Percentiles rank a stretch among this genome's conserved stretches.
These are phyloP conservation scores for Orientallactaga bullata DNA, from an alignment of 2,113 vertebrate genomes.

Conservation along the genomic window DNA sequence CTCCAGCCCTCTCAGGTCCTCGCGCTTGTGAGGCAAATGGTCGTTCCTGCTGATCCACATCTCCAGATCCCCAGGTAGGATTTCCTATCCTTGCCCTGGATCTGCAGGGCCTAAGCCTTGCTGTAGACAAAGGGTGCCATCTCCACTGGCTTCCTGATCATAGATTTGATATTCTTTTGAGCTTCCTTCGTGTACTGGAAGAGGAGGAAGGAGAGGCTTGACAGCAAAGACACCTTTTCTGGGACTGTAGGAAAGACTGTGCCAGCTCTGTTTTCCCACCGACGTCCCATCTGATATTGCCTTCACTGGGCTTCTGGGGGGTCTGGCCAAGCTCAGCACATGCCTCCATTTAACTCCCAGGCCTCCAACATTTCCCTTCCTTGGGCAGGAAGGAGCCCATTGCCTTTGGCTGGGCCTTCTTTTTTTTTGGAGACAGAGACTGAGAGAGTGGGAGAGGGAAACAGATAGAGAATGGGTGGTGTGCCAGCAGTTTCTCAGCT, in stretches of 20 bases:
- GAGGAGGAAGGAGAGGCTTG: neutral
- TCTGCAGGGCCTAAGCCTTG: neutral
- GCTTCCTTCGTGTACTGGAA: neutral
- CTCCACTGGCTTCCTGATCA: neutral
- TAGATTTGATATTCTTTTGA: neutral
- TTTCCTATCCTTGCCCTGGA: neutral
- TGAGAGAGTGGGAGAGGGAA: too few relatives aligned
- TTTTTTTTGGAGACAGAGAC: too few relatives aligned
- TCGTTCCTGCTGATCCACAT: too few relatives aligned
- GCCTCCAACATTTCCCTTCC: too few relatives aligned
- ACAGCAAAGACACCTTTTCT: neutral
- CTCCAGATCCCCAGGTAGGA: too few relatives aligned
- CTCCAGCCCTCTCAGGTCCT: too few relatives aligned
- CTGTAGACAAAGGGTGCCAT: fast-evolving
- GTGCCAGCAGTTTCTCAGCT: too few relatives aligned
- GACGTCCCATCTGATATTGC: neutral
- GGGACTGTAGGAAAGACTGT: too few relatives aligned
- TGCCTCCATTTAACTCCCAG: too few relatives aligned
- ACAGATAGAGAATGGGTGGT: too few relatives aligned
- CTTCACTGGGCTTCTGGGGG: neutral
- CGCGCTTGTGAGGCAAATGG: too few relatives aligned
- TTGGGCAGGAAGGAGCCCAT: too few relatives aligned
- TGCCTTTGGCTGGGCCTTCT: neutral
- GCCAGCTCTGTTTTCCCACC: neutral
- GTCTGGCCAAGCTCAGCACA: neutral